Percentiles rank a stretch among this genome's conserved stretches.
Conservation (phyloP, 2,113 vertebrate species). For the Lepus americanus region DNA sequence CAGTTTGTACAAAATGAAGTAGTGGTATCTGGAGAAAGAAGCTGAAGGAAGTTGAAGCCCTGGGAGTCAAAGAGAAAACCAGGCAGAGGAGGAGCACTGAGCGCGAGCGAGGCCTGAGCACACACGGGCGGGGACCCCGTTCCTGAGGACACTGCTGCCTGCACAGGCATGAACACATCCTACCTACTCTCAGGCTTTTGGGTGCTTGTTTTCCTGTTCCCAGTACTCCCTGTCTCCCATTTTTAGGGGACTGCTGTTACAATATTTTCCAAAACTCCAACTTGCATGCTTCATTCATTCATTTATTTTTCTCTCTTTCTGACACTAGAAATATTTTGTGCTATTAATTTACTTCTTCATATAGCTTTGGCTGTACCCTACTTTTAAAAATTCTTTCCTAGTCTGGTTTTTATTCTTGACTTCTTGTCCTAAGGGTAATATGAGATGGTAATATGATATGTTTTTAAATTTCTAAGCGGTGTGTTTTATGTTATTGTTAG, state of each 20-base stretch:
- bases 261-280: conserved; percentile 49
- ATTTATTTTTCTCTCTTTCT: conserved; percentile 26
- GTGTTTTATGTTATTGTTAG: conserved; percentile 56
- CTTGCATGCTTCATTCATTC: conserved; percentile 37
- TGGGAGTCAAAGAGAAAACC: neutral
- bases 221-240: conserved; percentile 34
- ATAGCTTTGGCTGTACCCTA: conserved; percentile 33
- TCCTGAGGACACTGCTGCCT: rapidly evolving
- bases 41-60: neutral
- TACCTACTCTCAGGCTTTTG: neutral
- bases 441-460: conserved; percentile 34
- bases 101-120: too few species aligned
- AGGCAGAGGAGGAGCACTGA: neutral
- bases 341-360: conserved; percentile 57
- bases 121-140: neutral
- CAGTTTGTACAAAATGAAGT: neutral
- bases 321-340: conserved; percentile 29
- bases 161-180: neutral
- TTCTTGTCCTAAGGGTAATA: conserved; percentile 60
- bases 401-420: conserved; percentile 55
- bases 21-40: neutral
- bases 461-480: conserved; percentile 56
- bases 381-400: conserved; percentile 43
- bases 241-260: neutral
- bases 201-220: conserved; percentile 25